phyloP scores from a whole-genome alignment of 2,888 invertebrate genomes.

The Harmothoe impar region DNA sequence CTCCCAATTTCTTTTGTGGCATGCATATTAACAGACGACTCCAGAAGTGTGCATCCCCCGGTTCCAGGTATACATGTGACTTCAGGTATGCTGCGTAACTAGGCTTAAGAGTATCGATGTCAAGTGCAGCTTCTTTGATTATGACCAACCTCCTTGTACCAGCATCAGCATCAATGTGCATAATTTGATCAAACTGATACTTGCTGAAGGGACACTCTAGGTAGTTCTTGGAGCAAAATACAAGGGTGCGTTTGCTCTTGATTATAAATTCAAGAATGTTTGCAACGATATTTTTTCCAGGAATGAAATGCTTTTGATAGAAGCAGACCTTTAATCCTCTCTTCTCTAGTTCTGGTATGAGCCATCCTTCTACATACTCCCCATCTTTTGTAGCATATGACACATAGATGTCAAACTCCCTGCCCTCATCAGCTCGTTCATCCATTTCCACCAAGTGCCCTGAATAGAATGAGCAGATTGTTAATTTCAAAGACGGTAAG shows the following conservation, averaged over 20 bases:
- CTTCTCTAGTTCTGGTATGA: slow-evolving; percentile 1
- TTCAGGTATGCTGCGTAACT: not conserved
- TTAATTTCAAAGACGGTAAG: no score
- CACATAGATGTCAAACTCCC: slow-evolving; percentile 24
- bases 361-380: slow-evolving; percentile 10
- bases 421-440: not conserved
- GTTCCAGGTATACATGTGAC: not conserved
- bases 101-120: not conserved
- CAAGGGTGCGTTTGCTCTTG: not conserved
- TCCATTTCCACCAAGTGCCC: no score
- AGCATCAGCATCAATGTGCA: not conserved
- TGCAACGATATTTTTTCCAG: not conserved
- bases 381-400: not conserved
- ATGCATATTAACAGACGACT: not conserved
- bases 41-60: not conserved
- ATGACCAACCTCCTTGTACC: not conserved
- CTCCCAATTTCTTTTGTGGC: no score
- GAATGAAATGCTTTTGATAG: not conserved
- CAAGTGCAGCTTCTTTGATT: not conserved
- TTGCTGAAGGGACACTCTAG: not conserved
- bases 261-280: not conserved
- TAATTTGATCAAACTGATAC: not conserved
- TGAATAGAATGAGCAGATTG: no score
- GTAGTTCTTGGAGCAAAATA: not conserved
- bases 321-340: not conserved